phyloP scores from a whole-genome alignment of 1,140 invertebrate genomes.

The Camponotus vicinus region DNA sequence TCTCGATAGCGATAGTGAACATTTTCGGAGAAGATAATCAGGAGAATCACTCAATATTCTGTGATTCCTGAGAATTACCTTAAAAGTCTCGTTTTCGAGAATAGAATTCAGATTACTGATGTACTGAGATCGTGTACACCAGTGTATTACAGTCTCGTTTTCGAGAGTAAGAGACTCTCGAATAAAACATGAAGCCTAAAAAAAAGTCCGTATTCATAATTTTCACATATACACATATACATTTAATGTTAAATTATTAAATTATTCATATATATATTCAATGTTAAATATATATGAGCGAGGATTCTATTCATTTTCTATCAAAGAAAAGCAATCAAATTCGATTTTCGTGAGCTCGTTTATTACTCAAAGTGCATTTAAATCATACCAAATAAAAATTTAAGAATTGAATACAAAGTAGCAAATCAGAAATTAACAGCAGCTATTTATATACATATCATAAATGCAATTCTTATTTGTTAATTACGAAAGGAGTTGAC shows the following conservation, averaged over 20 bases:
- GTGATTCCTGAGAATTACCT: no score
- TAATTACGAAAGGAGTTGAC: not conserved
- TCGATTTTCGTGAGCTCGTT: conserved; percentile 1
- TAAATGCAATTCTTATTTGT: not conserved
- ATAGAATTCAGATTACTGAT: no score
- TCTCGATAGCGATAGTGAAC: no score
- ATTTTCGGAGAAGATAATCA: no score
- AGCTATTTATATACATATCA: not conserved
- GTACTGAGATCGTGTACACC: no score
- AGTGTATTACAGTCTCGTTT: no score
- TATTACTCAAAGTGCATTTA: not conserved
- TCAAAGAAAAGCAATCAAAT: not conserved
- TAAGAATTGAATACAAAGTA: not conserved
- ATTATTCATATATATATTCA: not conserved
- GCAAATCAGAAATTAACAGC: not conserved
- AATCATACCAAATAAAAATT: not conserved
- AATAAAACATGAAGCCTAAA: no score
- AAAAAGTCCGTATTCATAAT: not conserved
- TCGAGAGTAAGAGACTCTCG: no score
- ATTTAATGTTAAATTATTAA: not conserved
- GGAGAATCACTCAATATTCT: no score
- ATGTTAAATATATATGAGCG: not conserved
- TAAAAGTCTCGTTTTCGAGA: no score
- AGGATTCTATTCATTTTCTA: not conserved
- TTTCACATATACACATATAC: not conserved